Conservation (phyloP, 2,113 vertebrate genomes). For the Pogona vitticeps region DNA sequence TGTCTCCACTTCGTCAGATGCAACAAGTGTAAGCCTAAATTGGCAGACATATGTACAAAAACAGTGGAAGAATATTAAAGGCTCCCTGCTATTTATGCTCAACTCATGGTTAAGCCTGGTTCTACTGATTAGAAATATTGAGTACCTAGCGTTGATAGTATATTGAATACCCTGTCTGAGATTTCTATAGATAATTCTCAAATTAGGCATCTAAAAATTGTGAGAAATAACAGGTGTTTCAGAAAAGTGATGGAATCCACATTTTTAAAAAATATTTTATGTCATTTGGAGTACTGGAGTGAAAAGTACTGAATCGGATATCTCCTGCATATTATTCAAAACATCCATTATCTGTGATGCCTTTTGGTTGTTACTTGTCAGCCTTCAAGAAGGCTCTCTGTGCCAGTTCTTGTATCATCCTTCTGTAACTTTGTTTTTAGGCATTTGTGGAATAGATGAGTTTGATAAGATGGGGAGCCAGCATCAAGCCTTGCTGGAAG, state of each 20-base stretch:
- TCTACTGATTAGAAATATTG: too few relatives aligned
- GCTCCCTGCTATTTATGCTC: too few relatives aligned
- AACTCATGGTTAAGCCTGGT: too few relatives aligned
- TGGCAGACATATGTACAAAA: background rate
- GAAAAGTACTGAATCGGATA: background rate
- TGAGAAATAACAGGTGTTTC: too few relatives aligned
- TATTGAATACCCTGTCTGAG: too few relatives aligned
- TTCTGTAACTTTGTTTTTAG: conserved; percentile 71
- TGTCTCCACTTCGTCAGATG: background rate
- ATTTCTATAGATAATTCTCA: too few relatives aligned
- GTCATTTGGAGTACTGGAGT: background rate
- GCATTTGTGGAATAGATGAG: conserved; percentile 97
- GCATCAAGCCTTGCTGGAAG: conserved; percentile 94
- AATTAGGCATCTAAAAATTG: too few relatives aligned
- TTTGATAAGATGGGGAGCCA: conserved; percentile 98
- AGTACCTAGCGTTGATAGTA: too few relatives aligned
- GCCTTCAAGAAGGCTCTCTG: background rate
- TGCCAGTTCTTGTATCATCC: background rate
- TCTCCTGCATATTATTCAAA: background rate
- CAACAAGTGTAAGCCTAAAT: background rate
- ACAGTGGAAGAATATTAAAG: background rate
- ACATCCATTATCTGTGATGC: background rate
- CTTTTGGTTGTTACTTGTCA: background rate
- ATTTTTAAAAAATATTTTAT: too few relatives aligned
- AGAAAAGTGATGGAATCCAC: too few relatives aligned